Percentiles rank a stretch among this genome's conserved stretches.
Evolutionary conservation across 2,888 invertebrate genomes (phyloP).

Genomic region (Drosophila phalerata): DNA sequence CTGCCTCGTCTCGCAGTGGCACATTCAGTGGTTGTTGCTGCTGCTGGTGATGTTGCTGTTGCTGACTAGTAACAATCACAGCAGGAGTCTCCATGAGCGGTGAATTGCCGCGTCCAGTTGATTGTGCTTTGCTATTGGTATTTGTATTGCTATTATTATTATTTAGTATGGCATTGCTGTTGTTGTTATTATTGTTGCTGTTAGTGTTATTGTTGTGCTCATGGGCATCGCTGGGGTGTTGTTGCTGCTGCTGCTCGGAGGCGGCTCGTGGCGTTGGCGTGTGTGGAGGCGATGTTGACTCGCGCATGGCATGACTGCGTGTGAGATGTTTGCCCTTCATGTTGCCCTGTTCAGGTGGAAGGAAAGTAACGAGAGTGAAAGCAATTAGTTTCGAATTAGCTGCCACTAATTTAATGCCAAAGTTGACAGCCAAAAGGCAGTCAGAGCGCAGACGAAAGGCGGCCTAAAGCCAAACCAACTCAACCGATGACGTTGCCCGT

Average conservation of each 20-base stretch:
- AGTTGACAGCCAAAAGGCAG: conserved; percentile 57
- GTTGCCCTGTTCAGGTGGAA: conserved; percentile 86
- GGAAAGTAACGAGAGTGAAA: conserved; percentile 39
- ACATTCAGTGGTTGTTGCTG: conserved; percentile 72
- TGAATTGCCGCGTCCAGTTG: conserved; percentile 79
- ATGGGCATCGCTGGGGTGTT: conserved; percentile 72
- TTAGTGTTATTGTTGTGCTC: conserved; percentile 68
- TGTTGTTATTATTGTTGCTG: conserved; percentile 60
- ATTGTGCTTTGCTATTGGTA: conserved; percentile 81
- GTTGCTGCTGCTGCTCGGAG: conserved; percentile 68
- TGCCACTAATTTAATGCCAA: conserved; percentile 68
- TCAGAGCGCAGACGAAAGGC: neutral
- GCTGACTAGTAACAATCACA: conserved; percentile 85
- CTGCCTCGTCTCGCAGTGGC: conserved; percentile 84
- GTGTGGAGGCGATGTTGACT: conserved; percentile 90
- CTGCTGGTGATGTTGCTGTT: conserved; percentile 66
- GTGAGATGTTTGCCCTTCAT: conserved; percentile 94
- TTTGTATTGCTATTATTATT: conserved; percentile 45
- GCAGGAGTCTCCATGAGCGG: conserved; percentile 83
- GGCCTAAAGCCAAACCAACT: neutral
- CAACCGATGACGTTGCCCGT: conserved; percentile 52
- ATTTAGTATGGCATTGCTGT: conserved; percentile 53
- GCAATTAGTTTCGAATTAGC: conserved; percentile 78
- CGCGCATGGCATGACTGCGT: conserved; percentile 95
- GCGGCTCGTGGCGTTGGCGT: conserved; percentile 86